These are phyloP conservation scores for Nesidiocoris tenuis DNA, from an alignment of 2,888 invertebrate species.

Conservation along the genomic window DNA sequence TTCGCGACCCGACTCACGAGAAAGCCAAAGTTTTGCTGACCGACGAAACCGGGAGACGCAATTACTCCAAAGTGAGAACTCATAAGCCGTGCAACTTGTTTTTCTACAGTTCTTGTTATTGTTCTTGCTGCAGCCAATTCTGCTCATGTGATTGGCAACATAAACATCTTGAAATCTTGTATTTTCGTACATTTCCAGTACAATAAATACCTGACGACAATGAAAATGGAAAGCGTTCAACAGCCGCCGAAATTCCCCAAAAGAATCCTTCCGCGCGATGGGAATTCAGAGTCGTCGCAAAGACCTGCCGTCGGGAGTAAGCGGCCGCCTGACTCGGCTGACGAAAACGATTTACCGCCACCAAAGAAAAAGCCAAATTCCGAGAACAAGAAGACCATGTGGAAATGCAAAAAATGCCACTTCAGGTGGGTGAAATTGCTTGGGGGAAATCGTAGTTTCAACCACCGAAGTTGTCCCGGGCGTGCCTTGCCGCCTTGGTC, in stretches of 20 bases:
- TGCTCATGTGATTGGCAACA: too few relatives aligned
- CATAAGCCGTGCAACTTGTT: too few relatives aligned
- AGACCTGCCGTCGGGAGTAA: constrained; percentile 44
- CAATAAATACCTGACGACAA: constrained; percentile 79
- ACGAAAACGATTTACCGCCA: constrained; percentile 43
- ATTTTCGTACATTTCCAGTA: too few relatives aligned
- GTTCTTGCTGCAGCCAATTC: too few relatives aligned
- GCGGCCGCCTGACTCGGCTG: constrained; percentile 43
- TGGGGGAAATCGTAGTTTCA: too few relatives aligned
- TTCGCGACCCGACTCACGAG: constrained; percentile 75
- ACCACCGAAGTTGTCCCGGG: too few relatives aligned
- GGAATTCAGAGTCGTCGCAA: constrained; percentile 7
- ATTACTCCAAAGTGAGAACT: constrained; percentile 70
- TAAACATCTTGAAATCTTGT: too few relatives aligned
- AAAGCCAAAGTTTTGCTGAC: constrained; percentile 83
- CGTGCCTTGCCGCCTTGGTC: too few relatives aligned
- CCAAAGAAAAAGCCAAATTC: constrained; percentile 51
- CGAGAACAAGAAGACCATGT: constrained; percentile 70
- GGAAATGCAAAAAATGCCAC: constrained; percentile 89
- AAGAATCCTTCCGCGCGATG: constrained; percentile 38
- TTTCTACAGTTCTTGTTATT: too few relatives aligned
- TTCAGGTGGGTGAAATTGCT: constrained; percentile 67
- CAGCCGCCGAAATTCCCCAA: constrained; percentile 36
- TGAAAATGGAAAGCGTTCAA: constrained; percentile 54
- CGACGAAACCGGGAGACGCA: constrained; percentile 84